Base-by-base conservation (phyloP, 2,113 vertebrate genomes). In the Procavia capensis region DNA sequence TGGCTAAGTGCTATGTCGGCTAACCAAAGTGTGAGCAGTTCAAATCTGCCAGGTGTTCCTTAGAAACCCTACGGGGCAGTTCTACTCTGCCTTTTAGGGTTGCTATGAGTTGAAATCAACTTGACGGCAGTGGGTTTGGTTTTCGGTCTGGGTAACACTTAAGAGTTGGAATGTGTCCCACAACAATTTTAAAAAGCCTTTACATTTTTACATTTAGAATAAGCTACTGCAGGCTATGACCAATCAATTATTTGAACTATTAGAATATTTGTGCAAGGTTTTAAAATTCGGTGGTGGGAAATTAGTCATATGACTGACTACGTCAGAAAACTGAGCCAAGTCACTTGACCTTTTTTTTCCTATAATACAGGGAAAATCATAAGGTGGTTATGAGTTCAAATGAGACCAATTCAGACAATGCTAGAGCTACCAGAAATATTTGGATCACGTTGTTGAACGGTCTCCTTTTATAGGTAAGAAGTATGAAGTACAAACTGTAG, bases 391-490 rank as follows among this genome's bases (percentile, higher is more conserved):
- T 4, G 27, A 74, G 54, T 34, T 75, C 47, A 91, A 91, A 64
- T 22, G 96, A 66, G 57, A 94, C 50, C 22, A 82, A 59, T 22
- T 81, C 72, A 93, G 41, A n/a, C 1, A 95, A 43, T 76, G 57
- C 47, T 72, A 95, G 72, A 75, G 45, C 79, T 74, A 92, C 41
- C 90, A 89, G 13, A 96, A 92, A 85, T 14, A 2, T 68, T 87
- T 34, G 41, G 43, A 81, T 88, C 17, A 79, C 59, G 91, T 47
- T 86, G 45, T 19, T 86, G 66, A 93, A 64, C 31, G 68, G 66
- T 90, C 17, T 92, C 27, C 89, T 59, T 83, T 91, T 54, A 70
- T 7, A 79, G 41, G 29, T 92, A 95, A 85, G 89, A 94, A 95
- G 54, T 61, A 85, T 24, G 36, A 90, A 27, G 4, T 79, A 87